Conservation (phyloP, 2,888 invertebrate species). For the Esperia sulphurella region DNA sequence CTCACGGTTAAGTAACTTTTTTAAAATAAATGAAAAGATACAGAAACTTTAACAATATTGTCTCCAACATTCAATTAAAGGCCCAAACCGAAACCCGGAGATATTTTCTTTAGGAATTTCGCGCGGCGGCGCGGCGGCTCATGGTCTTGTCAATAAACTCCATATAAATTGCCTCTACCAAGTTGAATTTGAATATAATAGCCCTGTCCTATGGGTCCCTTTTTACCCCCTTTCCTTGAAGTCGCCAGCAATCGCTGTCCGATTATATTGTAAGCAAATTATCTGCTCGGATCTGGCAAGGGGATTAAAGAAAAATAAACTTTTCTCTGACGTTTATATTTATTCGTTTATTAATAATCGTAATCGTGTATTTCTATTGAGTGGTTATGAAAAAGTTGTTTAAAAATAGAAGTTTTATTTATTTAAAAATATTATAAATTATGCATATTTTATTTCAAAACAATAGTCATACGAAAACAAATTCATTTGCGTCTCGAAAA, state of each 20-base stretch:
- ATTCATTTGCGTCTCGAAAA: too few species aligned
- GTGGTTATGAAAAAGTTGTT: too few species aligned
- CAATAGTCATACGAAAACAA: too few species aligned
- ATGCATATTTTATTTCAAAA: too few species aligned
- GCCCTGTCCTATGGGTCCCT: slow-evolving; percentile 59
- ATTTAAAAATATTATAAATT: too few species aligned
- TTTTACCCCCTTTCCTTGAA: slow-evolving; percentile 67
- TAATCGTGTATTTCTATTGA: too few species aligned
- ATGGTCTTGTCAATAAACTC: slow-evolving; percentile 74
- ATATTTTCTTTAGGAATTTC: slow-evolving; percentile 67
- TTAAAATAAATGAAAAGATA: slow-evolving; percentile 6
- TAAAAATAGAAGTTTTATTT: too few species aligned
- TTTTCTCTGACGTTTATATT: slow-evolving; percentile 37
- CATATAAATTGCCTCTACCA: slow-evolving; percentile 75
- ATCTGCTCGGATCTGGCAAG: slow-evolving; percentile 70
- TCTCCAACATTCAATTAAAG: slow-evolving; percentile 66
- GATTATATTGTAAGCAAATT: slow-evolving; percentile 80
- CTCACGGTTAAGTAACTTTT: too few species aligned
- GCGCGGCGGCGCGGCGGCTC: slow-evolving; percentile 44
- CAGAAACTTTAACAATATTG: slow-evolving; percentile 67
- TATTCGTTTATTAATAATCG: slow-evolving; percentile 27
- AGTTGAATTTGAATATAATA: slow-evolving; percentile 78
- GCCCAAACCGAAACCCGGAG: slow-evolving; percentile 38
- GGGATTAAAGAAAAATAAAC: slow-evolving; percentile 42
- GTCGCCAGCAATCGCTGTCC: slow-evolving; percentile 62